Percentiles rank a stretch among this genome's conserved stretches.
Conservation (phyloP, 2,888 invertebrate species). For the Diabrotica balteata region DNA sequence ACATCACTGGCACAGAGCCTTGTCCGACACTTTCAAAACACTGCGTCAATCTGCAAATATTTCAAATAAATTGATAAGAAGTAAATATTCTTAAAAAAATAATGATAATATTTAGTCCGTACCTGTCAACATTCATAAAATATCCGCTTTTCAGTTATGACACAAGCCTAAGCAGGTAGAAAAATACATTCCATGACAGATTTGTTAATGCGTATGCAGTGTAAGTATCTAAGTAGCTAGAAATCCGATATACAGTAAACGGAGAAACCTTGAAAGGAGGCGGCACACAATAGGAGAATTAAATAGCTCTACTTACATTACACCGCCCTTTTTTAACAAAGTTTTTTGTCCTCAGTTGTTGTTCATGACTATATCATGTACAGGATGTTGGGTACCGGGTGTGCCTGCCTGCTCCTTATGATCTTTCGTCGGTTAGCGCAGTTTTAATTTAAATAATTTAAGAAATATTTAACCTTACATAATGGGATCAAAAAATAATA, state of each 20-base stretch:
- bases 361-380: conserved; percentile 8
- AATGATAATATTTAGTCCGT: background rate
- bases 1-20: too few species aligned
- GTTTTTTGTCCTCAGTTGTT: conserved; percentile 10
- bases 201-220: conserved; percentile 36
- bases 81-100: too few species aligned
- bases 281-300: conserved; percentile 32
- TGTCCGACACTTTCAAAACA: too few species aligned
- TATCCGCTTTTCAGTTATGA: background rate
- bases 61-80: too few species aligned
- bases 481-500: too few species aligned
- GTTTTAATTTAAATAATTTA: too few species aligned
- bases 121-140: background rate
- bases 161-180: conserved; percentile 21
- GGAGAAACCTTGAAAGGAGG: conserved; percentile 44
- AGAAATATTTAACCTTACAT: too few species aligned
- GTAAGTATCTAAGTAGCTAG: conserved; percentile 43
- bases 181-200: conserved; percentile 33
- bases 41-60: too few species aligned
- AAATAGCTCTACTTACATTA: conserved; percentile 24
- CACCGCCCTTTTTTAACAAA: conserved; percentile 16
- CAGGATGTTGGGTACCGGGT: conserved; percentile 19
- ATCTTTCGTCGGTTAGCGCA: background rate
- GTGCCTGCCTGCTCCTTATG: conserved; percentile 12
- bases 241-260: conserved; percentile 42